Base-by-base conservation (phyloP, 2,113 vertebrate genomes). In the Solenodon paradoxus region DNA sequence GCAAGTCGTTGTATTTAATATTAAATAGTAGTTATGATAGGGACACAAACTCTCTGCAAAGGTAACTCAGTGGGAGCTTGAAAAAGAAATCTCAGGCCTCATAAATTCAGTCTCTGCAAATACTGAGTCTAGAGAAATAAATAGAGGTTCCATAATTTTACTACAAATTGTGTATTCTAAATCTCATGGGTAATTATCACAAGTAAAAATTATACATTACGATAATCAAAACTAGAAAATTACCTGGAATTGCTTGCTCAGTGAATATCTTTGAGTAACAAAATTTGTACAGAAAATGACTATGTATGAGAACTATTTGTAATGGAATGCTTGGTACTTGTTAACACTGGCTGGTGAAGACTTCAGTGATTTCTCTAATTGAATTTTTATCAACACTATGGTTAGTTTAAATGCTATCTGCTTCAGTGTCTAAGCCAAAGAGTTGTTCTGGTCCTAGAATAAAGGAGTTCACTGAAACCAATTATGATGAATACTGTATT, bases 191-290 rank as follows among this genome's bases (percentile, higher is more conserved):
- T 97, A 95, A 97, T 96, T 97, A 97, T 93, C 80, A 77, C 68
- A 96, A 95, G 86, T 96, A 95, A 97, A 96, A 96, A 90, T 93
- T 95, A 96, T 19, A 75, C 71, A 94, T 96, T 96, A 92, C 28
- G 93, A 57, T 94, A 97, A 95, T 97, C 80, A 92, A 86, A 96
- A 92, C 83, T 88, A 96, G 95, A 49, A 95, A 96, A 96, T 97
- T 95, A 97, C 96, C 92, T 96, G 80, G 53, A 97, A 93, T 92
- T 96, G 89, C 93, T 95, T 96, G 75, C 71, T 96, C 61, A 89
- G 88, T 87, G 91, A 95, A 26, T 95, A 42, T 95, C 74, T 95
- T 95, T 93, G 38, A 89, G 90, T 63, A 90, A 89, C n/a, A 69
- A 47, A 95, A 96, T 94, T 96, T 97, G 92, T 94, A 59, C 82